Base-by-base conservation (phyloP, 1,140 invertebrate species). In the Caenorhabditis tropicalis region DNA sequence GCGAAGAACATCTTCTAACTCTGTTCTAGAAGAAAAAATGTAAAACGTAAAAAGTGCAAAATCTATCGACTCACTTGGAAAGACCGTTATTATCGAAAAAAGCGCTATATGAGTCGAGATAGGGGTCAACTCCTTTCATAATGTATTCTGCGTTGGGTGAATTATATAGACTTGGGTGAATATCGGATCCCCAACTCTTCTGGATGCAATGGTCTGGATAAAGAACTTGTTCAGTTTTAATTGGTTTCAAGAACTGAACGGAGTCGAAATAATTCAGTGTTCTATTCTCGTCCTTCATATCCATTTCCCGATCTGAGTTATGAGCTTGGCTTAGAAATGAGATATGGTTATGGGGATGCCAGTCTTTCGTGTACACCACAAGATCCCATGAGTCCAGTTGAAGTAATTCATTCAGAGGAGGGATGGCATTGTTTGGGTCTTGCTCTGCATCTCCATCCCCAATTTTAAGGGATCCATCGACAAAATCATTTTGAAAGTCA, bases 401-500 rank as follows among this genome's bases (percentile, higher is more conserved):
- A 87, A 99, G 92, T 19, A 99, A 91, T 58, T 94, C 93, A 93
- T 99, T 99, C 87, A 98, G 97, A 1, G 96, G 95, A 82, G 96
- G 95, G 15, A 93, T 86, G 24, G 92, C 91, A 27, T 88, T 89
- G 21, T 48, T 27, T 19, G 89, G 89, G 46, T 90, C 86, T 74
- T 90, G 87, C 21, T 60, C 74, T 9, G 89, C 89, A 19, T 65
- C 51, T 16, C 89, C 89, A 24, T 87, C 88, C 74, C 94, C 95
- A 88, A 99, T 95, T 88, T 97, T 95, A 79, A 99, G 93, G 16
- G 96, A 96, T 60, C 97, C 97, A 82, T 94, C 94, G 89, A 99
- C 97, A 92, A 99, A 99, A 92, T 99, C 97, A 92, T 99, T 98
- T 92, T 99, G 97, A 4, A 98, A 96, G 92, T 99, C 97, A 70